Base-by-base conservation (phyloP, 2,797 vertebrate genomes). In the Anguilla marmorata region DNA sequence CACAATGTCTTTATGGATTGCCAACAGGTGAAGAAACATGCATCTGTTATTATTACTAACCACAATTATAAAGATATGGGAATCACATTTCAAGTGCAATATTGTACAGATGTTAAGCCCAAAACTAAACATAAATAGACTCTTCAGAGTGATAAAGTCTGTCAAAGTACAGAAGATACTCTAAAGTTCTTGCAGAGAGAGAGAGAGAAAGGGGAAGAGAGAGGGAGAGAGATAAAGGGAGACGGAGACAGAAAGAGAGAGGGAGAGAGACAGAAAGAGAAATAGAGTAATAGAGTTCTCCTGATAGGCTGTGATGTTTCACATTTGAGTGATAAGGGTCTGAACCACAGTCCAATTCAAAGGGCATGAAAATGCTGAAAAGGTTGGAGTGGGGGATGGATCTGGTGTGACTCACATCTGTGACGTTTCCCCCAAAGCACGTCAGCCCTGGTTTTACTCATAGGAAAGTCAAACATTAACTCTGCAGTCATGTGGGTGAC, bases 391-490 rank as follows among this genome's bases (percentile, higher is more conserved):
- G 69, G 74, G 69, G 11, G 74, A 2, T 21, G 37, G 16, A 3
- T 41, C 33, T 6, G 45, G 33, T 79, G 37, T 79, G 37, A 79
- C 37, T 79, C 33, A 79, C 76, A 79, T 19, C 8, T 41, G 72
- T 37, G 72, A 5, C 74, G 2, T 7, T 50, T 21, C 6, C 8
- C 9, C 45, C 48, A 33, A 82, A 82, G 19, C 24, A 24, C 19
- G 0, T 48, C 16, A 41, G 45, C 79, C 79, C 41, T 24, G 16
- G 79, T 48, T 45, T 50, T 21, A 24, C 37, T 80, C 37, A 76
- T 12, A 48, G 79, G 45, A 50, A 82, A 41, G 41, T 48, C 79
- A 82, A 82, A 82, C 79, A 82, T 82, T 82, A 82, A 82, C 79
- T n/a, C 41, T 19, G 9, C 41, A n/a, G 41, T 9, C 19, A 50